Base-by-base conservation (phyloP, 2,888 invertebrate species). In the Calephelis perditalis region DNA sequence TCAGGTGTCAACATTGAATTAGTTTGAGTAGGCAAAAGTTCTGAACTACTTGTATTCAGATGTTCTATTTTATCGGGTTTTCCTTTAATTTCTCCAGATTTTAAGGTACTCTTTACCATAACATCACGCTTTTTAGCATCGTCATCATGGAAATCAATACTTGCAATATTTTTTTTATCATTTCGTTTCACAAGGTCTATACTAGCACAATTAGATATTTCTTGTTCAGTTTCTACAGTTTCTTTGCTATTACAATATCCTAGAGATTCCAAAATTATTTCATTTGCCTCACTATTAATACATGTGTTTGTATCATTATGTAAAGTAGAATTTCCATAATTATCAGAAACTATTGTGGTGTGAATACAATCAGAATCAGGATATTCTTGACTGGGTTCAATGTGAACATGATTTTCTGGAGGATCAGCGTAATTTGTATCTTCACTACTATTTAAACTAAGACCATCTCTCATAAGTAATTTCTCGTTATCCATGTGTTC, bases 401-500 rank as follows among this genome's bases (percentile, higher is more conserved):
- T 47, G 15, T 12, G 12, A 47, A 58, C 47, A 10, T 62, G 15
- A 6, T 35, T 52, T 9, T 52, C 10, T 52, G 35, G 10, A 10
- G 9, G 10, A 10, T 52, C 15, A 52, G 8, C 40, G 8, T 35
- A 2, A 52, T 10, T 26, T 11, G 10, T 49, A 49, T 26, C 5
- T 35, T 9, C 10, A 52, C 10, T 7, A 5, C 10, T 10, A 52
- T 9, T 52, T 56, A 49, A 57, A 49, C 40, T 47, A 36, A 36
- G 10, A 44, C 5, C 15, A 40, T 61, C 35, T 12, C 57, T 55
- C 43, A 15, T 63, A 37, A 63, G 63, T 44, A 36, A 54, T 54
- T 64, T 44, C 58, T 62, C 60, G 35, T 57, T 59, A 36, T 60
- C 52, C 11, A 58, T 58, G 56, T 62, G 56, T 49, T 63, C 65